Base-by-base conservation (phyloP, 2,113 vertebrate genomes). In the Plecotus auritus region DNA sequence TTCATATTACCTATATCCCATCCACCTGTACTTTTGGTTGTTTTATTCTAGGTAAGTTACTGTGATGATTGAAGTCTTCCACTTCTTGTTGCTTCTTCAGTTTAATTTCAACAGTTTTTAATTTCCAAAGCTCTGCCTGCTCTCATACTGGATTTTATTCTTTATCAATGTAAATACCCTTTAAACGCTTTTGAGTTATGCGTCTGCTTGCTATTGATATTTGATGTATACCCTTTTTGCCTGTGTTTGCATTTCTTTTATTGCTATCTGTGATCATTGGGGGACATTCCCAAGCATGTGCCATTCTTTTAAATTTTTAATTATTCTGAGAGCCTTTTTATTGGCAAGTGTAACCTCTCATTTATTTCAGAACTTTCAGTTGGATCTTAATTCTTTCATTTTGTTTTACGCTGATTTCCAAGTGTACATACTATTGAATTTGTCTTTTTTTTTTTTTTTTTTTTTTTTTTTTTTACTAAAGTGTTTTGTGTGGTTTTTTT, bases 191-290 rank as follows among this genome's bases (percentile, higher is more conserved):
- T 45, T n/a, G 45, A 82, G 56, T 84, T 72, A 49, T 20, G 30
- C 59, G 66, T 80, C 51, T 74, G 84, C 85, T 51, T 80, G 91
- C 64, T 92, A 90, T 76, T 85, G 88, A n/a, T 81, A 90, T 94
- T 92, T 83, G 77, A 67, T 49, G 2, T 32, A 20, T 96, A 77
- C 89, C 47, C 37, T 90, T 92, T 92, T 16, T 42, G 51, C 47
- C 69, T 40, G 6, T 93, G 93, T 88, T 94, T 81, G 74, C 13
- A 14, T 82, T 30, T 67, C 51, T 54, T 72, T 87, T 73, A 51
- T 20, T 86, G 7, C 86, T 80, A 17, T 1, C 2, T 59, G 74
- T 1, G 9, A 76, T 61, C 81, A 1, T 7, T 20, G 28, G 40
- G 22, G 20, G 35, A 47, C 8, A 23, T 18, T 82, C 37, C 30